phyloP scores from a whole-genome alignment of 2,113 vertebrate species.

The Sakesphorus luctuosus region DNA sequence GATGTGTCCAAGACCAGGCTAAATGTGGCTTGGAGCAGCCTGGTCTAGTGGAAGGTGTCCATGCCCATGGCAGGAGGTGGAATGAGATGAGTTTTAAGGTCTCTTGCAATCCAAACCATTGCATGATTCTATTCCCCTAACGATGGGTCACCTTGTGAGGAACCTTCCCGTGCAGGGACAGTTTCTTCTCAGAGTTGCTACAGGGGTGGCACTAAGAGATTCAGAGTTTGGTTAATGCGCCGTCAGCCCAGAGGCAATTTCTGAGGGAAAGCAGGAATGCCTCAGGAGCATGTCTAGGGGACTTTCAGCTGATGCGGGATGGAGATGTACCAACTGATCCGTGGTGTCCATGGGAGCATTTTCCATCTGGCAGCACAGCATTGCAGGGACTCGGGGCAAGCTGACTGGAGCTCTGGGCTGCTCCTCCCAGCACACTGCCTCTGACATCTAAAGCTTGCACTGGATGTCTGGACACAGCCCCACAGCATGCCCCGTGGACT shows the following conservation, averaged over 20 bases:
- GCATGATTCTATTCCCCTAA: background rate
- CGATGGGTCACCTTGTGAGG: background rate
- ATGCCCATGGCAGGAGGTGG: fast-evolving
- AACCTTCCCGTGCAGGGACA: background rate
- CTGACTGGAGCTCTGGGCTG: slow-evolving; percentile 5
- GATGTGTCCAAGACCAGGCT: fast-evolving
- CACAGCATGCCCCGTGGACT: background rate
- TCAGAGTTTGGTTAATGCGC: fast-evolving
- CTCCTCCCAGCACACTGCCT: background rate
- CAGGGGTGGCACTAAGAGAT: background rate
- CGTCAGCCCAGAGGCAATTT: background rate
- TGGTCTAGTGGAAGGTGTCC: fast-evolving
- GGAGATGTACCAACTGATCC: background rate
- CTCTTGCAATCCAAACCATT: background rate
- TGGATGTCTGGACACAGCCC: slow-evolving; percentile 38
- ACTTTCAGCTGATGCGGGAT: background rate
- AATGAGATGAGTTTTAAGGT: background rate
- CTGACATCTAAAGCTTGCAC: background rate
- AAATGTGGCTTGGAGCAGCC: fast-evolving
- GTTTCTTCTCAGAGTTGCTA: background rate
- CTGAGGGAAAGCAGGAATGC: background rate
- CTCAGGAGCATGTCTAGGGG: background rate
- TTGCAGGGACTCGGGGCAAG: background rate
- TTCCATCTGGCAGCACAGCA: background rate
- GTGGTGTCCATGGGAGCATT: background rate